Conservation (phyloP, 2,888 invertebrate genomes). For the Lepidonotus clava region DNA sequence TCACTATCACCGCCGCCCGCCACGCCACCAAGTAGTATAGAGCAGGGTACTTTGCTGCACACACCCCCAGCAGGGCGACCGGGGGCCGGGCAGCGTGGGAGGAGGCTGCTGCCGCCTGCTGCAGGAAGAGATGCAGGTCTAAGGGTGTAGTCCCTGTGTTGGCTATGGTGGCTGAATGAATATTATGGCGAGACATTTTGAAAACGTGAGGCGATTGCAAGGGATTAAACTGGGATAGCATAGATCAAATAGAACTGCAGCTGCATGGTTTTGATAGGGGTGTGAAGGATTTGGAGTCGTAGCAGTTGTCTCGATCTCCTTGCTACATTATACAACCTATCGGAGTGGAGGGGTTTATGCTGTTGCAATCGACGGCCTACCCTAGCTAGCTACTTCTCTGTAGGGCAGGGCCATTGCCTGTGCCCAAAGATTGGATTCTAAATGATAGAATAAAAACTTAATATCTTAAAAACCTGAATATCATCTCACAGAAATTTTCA, state of each 20-base stretch:
- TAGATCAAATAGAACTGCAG: no score
- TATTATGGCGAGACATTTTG: no score
- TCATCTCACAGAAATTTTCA: no score
- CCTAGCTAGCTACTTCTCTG: not conserved
- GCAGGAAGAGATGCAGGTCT: not conserved
- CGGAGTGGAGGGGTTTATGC: conserved; percentile 44
- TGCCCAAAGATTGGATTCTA: not conserved
- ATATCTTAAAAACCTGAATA: no score
- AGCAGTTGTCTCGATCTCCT: not conserved
- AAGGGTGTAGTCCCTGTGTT: no score
- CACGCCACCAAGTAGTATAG: conserved; percentile 9
- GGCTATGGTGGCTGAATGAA: not conserved
- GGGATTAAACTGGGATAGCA: no score
- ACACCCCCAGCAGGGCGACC: not conserved
- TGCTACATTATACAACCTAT: conserved; percentile 39
- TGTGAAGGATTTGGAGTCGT: not conserved
- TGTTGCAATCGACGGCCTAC: not conserved
- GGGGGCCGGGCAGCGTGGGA: not conserved
- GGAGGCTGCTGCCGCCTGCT: not conserved
- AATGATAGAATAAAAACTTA: no score
- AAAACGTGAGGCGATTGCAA: no score
- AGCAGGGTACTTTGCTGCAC: conserved; percentile 9
- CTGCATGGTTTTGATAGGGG: no score
- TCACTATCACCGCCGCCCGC: not conserved
- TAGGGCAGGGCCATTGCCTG: not conserved